Evolutionary conservation across 2,797 vertebrate species (phyloP).

Genomic region (Eulemur coronatus): DNA sequence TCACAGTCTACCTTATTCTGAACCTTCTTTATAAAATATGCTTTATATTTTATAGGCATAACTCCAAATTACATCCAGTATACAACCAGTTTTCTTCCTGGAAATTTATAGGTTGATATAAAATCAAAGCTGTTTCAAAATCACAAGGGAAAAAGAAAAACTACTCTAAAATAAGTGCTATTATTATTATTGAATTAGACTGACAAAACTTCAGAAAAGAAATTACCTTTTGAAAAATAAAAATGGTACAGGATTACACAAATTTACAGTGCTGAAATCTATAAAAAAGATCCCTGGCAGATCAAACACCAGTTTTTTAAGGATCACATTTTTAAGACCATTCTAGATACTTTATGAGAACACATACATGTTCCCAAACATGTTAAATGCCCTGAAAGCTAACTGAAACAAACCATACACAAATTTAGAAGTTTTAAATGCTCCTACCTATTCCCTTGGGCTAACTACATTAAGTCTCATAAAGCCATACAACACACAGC

Average conservation of each 20-base stretch:
- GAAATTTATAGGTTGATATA: not conserved
- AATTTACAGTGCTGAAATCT: not conserved
- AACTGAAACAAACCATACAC: not conserved
- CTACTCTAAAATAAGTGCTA: not conserved
- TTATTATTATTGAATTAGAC: not conserved
- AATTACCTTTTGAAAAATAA: not conserved
- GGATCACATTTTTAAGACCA: not conserved
- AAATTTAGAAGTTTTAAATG: not conserved
- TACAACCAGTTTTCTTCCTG: not conserved
- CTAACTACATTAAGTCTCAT: not conserved
- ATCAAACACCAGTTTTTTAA: not conserved
- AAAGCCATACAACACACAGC: not conserved
- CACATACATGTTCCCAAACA: not conserved
- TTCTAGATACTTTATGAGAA: not conserved
- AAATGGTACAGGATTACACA: not conserved
- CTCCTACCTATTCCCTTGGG: not conserved
- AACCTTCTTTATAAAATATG: not conserved
- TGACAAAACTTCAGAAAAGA: not conserved
- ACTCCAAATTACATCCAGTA: not conserved
- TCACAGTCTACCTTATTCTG: not conserved
- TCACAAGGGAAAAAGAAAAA: not conserved
- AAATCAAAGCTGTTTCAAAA: slow-evolving; percentile 22
- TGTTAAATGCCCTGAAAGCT: not conserved
- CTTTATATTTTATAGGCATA: not conserved
- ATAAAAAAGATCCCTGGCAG: not conserved